Evolutionary conservation across 2,797 vertebrate species (phyloP), one percentile per base, ranked within the genome.

Genomic region (Coilia nasus): DNA sequence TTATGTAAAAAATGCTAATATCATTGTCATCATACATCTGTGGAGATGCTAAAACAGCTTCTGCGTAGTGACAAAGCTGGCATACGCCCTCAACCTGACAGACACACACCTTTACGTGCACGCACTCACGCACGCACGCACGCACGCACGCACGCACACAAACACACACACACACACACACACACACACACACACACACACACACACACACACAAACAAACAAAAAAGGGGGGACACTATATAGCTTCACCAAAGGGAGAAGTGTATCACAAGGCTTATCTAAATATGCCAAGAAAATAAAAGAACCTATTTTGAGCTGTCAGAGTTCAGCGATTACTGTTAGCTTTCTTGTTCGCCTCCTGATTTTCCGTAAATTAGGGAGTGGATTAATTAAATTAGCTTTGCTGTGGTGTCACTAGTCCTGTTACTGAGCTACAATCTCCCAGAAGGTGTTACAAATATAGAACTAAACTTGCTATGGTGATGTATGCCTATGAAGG

Each of bases 361-460:
- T 81, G 84, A 62, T 84, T 87, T 81, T 62, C 75, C 86, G 88
- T 90, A 94, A 94, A 95, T 94, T 93, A 93, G 92, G 88, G 88
- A 54, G 86, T 87, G 87, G 87, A 92, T 91, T 92, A 93, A 95
- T 94, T 94, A 90, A 94, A 93, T 93, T 94, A 91, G 83, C 81
- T 87, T 85, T 85, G 6, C 82, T 87, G 11, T 67, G 85, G 84
- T 88, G 82, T 67, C 10, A 31, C 87, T 85, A 83, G 90, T 90
- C 89, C 89, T 88, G 28, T 59, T 87, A 90, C 59, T 5, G 60
- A 86, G 85, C 84, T 84, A 54, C 50, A 47, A 78, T 81, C 81
- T 88, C 81, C 56, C 57, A 12, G 80, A 89, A 83, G 62, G 86
- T 81, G 83, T 87, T 88, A 88, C 90, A 92, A 91, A 71, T 71